These are phyloP conservation scores for Ramphastos sulfuratus DNA, from an alignment of 2,113 vertebrate species.

Conservation along the genomic window DNA sequence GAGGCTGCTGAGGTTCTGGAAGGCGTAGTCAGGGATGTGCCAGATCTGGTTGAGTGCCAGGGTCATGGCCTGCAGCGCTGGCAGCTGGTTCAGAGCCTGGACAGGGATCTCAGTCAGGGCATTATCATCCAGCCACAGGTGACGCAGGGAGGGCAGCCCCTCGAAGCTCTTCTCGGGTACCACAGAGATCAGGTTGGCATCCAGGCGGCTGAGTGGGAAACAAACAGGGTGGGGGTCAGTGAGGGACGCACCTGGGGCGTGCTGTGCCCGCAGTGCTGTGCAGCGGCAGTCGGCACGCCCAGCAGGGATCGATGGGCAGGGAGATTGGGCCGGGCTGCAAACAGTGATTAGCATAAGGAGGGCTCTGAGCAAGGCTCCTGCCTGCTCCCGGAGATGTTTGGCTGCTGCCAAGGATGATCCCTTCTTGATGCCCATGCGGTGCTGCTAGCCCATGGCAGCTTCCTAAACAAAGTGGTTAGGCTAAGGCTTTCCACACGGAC, in stretches of 20 bases:
- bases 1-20: constrained; percentile 92
- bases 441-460: neutral
- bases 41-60: constrained; percentile 93
- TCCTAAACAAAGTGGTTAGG: neutral
- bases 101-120: constrained; percentile 90
- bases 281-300: neutral
- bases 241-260: neutral
- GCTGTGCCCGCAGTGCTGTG: neutral
- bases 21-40: constrained; percentile 89
- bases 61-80: constrained; percentile 93
- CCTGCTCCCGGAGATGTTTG: neutral
- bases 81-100: constrained; percentile 83
- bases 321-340: neutral
- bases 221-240: constrained; percentile 6
- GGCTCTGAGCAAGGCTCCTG: neutral
- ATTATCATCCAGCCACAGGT: constrained; percentile 97
- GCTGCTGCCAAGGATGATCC: fast-evolving
- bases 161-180: constrained; percentile 88
- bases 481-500: fast-evolving
- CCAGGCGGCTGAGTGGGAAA: constrained; percentile 84
- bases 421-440: neutral
- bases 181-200: constrained; percentile 91
- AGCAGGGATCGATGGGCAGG: neutral
- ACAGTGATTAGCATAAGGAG: neutral
- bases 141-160: constrained; percentile 86